Evolutionary conservation across 2,888 invertebrate species (phyloP), one percentile per base, ranked within the genome.

Genomic region (Pardosa pseudoannulata): DNA sequence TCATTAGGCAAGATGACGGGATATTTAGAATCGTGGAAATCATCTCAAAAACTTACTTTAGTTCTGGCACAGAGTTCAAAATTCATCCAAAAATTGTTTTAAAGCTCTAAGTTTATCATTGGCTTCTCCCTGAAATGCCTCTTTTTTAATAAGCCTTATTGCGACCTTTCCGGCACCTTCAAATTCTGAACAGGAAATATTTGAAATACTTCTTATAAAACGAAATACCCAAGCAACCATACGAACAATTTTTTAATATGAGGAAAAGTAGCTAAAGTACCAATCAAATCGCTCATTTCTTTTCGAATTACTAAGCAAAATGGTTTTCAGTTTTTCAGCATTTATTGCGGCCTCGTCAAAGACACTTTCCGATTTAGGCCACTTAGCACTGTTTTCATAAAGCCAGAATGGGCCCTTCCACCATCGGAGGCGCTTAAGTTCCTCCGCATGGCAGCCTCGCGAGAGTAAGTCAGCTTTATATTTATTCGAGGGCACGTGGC

Each of bases 371-470:
- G 2, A 11, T 46, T 16, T 46, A n/a, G 70, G 70, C 70, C 70
- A 70, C 0, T 70, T 39, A 16, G 13, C 1, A 7, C 39, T 11
- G 0, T 5, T 23, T 23, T 70, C 6, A 13, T 7, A 19, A n/a
- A 36, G 27, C 68, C 36, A 68, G 3, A 7, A 32, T n/a, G 68
- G 68, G 2, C 36, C 70, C 39, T 70, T 39, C 39, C 70, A 70
- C 70, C 19, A 70, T 39, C 11, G 36, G 13, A 32, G n/a, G 5
- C 9, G n/a, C n/a, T n/a, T n/a, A n/a, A n/a, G n/a, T n/a, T n/a
- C n/a, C n/a, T n/a, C n/a, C n/a, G n/a, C n/a, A n/a, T n/a, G n/a
- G n/a, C n/a, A n/a, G n/a, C n/a, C n/a, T n/a, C n/a, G n/a, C n/a
- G n/a, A n/a, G n/a, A n/a, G n/a, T n/a, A n/a, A n/a, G n/a, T n/a